Evolutionary conservation across 2,113 vertebrate species (phyloP).

Genomic region (Rhinoderma darwinii): DNA sequence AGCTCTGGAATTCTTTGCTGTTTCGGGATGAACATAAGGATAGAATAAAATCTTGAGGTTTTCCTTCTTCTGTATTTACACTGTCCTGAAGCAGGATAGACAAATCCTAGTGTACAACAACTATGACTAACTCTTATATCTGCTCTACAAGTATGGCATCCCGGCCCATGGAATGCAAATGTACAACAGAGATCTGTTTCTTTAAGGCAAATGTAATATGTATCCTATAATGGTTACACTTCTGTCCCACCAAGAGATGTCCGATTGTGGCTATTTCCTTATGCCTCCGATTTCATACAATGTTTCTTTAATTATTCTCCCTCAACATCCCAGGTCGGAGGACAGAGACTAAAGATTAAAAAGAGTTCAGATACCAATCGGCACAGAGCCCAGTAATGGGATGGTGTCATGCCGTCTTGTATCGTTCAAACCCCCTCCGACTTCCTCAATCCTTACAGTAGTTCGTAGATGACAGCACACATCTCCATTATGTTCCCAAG

Average conservation of each 20-base stretch:
- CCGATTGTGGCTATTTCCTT: neutral
- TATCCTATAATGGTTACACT: neutral
- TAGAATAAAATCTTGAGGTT: constrained; percentile 14
- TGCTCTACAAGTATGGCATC: neutral
- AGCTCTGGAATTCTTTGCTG: constrained; percentile 12
- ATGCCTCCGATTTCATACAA: too few species aligned
- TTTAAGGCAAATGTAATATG: neutral
- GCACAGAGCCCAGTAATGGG: too few species aligned
- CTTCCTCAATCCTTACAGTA: too few species aligned
- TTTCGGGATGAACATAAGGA: constrained; percentile 10
- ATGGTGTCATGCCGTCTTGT: too few species aligned
- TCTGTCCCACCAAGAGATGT: neutral
- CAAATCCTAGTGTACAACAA: neutral
- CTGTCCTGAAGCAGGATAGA: neutral
- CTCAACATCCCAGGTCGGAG: too few species aligned
- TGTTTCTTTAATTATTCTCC: too few species aligned
- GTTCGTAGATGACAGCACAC: too few species aligned
- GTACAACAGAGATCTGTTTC: neutral
- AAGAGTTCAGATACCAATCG: too few species aligned
- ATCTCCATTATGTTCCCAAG: too few species aligned
- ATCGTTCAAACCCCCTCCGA: too few species aligned
- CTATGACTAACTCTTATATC: neutral
- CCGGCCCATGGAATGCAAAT: neutral
- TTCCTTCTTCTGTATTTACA: constrained; percentile 7
- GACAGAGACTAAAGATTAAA: too few species aligned